phyloP scores from a whole-genome alignment of 1,140 invertebrate genomes.

The Capitella teleta region DNA sequence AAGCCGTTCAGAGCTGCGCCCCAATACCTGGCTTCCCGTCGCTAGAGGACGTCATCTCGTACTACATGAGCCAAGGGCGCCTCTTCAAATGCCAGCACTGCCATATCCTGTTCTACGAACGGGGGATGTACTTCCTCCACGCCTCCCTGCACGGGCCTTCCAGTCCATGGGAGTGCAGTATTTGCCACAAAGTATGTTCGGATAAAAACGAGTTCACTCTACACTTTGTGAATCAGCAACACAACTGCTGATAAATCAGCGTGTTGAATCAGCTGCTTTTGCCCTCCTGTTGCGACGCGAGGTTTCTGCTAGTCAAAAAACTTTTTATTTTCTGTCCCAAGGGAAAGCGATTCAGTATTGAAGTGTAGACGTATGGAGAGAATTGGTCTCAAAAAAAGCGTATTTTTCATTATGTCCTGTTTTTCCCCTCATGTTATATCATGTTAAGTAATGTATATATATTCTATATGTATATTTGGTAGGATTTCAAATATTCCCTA shows the following conservation, averaged over 20 bases:
- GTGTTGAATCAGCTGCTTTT: too few species aligned
- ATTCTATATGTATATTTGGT: too few species aligned
- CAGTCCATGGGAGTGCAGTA: conserved; percentile 31
- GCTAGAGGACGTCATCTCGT: conserved; percentile 23
- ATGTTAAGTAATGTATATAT: too few species aligned
- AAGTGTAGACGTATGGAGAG: too few species aligned
- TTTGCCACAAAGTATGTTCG: conserved; percentile 26
- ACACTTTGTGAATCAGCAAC: conserved; percentile 31
- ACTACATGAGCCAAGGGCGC: conserved; percentile 25
- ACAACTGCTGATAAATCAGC: conserved; percentile 17
- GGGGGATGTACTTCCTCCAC: conserved; percentile 29
- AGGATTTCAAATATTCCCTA: too few species aligned
- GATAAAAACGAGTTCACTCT: conserved; percentile 32
- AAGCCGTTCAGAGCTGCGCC: conserved; percentile 9
- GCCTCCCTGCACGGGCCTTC: conserved; percentile 22
- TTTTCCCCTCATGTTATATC: too few species aligned
- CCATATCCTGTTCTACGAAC: conserved; percentile 28
- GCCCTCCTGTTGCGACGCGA: too few species aligned
- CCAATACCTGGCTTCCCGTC: conserved; percentile 17
- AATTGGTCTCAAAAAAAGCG: too few species aligned
- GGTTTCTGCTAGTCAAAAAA: too few species aligned
- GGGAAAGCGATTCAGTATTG: too few species aligned
- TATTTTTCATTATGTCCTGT: too few species aligned
- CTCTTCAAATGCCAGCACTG: conserved; percentile 27
- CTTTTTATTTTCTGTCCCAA: too few species aligned